These are phyloP conservation scores for Microctenopoma steveboyesi DNA, from an alignment of 2,797 vertebrate genomes.

Conservation along the genomic window DNA sequence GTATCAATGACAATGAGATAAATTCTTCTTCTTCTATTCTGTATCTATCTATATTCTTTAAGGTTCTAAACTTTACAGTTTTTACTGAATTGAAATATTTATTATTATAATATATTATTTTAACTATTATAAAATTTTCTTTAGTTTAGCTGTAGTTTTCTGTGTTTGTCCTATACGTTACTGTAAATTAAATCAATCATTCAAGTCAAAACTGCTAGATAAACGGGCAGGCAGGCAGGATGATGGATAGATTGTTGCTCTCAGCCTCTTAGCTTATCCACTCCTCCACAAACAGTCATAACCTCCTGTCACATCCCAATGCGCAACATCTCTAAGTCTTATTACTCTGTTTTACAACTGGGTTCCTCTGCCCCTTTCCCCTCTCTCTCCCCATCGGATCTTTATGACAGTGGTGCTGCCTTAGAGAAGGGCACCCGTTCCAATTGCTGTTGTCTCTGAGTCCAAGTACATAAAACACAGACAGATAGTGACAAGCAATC, in stretches of 20 bases:
- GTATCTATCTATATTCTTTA: too few species aligned
- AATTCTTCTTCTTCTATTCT: too few species aligned
- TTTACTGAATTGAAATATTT: neutral
- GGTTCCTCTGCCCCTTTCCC: constrained; percentile 20
- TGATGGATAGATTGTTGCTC: constrained; percentile 4
- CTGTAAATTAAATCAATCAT: constrained; percentile 13
- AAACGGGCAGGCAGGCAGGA: constrained; percentile 14
- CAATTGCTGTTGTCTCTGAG: constrained; percentile 36
- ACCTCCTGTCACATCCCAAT: constrained; percentile 42
- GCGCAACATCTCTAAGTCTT: constrained; percentile 49
- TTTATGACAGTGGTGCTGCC: constrained; percentile 40
- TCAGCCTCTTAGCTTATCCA: constrained; percentile 10
- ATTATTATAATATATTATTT: constrained; percentile 17
- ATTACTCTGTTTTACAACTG: constrained; percentile 46
- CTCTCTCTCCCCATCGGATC: constrained; percentile 35
- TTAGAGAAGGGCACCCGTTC: constrained; percentile 21
- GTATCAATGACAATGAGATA: too few species aligned
- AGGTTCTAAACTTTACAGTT: too few species aligned
- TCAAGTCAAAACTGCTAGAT: constrained; percentile 16
- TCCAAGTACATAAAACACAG: constrained; percentile 54
- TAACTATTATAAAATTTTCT: neutral
- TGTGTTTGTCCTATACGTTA: neutral
- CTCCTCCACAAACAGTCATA: constrained; percentile 39
- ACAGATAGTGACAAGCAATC: constrained; percentile 58
- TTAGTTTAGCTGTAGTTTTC: too few species aligned